Conservation (phyloP, 1,140 invertebrate genomes). For the Drosophila murphyi region DNA sequence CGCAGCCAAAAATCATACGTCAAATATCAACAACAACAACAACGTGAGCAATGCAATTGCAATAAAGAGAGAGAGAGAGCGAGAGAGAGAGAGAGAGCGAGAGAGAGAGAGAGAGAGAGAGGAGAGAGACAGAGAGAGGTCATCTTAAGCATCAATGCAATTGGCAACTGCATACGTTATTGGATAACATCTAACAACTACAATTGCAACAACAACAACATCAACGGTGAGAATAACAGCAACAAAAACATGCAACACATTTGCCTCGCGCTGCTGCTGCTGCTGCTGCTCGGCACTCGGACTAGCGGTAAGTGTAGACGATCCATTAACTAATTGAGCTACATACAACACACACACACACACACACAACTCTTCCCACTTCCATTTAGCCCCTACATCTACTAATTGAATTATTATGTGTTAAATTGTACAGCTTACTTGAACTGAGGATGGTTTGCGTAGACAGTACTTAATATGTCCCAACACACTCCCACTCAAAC, state of each 20-base stretch:
- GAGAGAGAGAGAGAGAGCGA: neutral
- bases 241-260: slow-evolving; percentile 39
- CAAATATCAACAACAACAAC: slow-evolving; percentile 13
- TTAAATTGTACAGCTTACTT: slow-evolving; percentile 36
- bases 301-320: slow-evolving; percentile 36
- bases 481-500: too few species aligned
- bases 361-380: neutral
- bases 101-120: neutral
- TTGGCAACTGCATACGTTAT: slow-evolving; percentile 13
- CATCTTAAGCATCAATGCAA: slow-evolving; percentile 15
- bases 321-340: slow-evolving; percentile 43
- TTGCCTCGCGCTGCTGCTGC: slow-evolving; percentile 19
- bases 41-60: slow-evolving; percentile 22
- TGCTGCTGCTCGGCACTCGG: slow-evolving; percentile 32
- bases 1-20: slow-evolving; percentile 4
- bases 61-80: slow-evolving; percentile 5
- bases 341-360: neutral
- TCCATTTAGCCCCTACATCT: neutral
- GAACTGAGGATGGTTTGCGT: neutral
- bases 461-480: too few species aligned
- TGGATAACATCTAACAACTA: slow-evolving; percentile 17
- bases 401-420: slow-evolving; percentile 43
- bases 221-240: slow-evolving; percentile 8
- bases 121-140: neutral
- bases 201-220: slow-evolving; percentile 12